Evolutionary conservation across 2,113 vertebrate genomes (phyloP).

Genomic region (Tetrax tetrax): DNA sequence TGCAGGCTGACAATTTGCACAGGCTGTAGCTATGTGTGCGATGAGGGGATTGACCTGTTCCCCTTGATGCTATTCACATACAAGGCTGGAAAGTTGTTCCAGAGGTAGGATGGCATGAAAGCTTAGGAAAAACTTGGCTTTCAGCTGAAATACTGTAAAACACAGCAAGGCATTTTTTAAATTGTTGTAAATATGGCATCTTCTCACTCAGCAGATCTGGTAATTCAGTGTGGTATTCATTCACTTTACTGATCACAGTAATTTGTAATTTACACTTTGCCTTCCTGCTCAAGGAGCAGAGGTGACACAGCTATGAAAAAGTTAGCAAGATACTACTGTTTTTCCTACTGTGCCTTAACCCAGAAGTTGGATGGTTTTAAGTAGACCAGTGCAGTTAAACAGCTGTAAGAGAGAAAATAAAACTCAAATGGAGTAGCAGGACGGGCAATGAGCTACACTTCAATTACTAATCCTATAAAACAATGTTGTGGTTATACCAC

Average conservation of each 20-base stretch:
- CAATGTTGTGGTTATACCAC: not conserved
- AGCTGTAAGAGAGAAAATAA: not conserved
- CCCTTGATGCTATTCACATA: not conserved
- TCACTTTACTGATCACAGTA: not conserved
- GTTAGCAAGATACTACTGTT: not conserved
- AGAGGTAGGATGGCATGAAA: not conserved
- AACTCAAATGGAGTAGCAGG: not conserved
- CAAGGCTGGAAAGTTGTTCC: not conserved
- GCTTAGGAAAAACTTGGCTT: not conserved
- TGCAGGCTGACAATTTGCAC: not conserved
- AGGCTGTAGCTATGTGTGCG: accelerated
- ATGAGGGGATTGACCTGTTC: not conserved
- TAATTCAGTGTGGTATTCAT: not conserved
- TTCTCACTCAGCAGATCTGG: not conserved
- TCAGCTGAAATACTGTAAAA: not conserved
- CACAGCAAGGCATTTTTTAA: not conserved
- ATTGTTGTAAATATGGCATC: accelerated
- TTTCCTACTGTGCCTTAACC: not conserved
- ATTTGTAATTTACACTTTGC: not conserved
- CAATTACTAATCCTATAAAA: not conserved
- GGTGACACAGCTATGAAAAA: not conserved
- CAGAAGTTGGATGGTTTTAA: not conserved
- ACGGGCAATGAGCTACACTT: not conserved
- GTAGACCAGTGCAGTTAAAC: not conserved
- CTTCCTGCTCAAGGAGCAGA: not conserved